Evolutionary conservation across 1,140 invertebrate species (phyloP).

Genomic region (Sitophilus oryzae): DNA sequence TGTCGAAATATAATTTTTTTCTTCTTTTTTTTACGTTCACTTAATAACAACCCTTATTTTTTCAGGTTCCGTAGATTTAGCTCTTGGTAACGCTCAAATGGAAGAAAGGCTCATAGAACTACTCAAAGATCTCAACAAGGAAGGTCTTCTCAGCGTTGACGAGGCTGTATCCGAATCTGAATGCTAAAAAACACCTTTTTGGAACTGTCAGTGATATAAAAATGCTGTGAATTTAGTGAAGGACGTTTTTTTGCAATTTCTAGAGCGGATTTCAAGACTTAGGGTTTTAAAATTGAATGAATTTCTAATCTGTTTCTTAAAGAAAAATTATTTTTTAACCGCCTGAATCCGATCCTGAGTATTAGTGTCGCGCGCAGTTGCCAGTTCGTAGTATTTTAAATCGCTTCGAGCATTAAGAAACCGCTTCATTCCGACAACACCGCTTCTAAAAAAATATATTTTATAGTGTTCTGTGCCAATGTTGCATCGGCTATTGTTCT

Average conservation of each 20-base stretch:
- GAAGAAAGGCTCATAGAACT: conserved; percentile 59
- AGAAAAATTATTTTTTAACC: too few relatives aligned
- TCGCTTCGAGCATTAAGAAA: background rate
- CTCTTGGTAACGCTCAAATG: conserved; percentile 59
- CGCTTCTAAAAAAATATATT: too few relatives aligned
- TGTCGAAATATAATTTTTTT: background rate
- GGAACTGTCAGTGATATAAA: conserved; percentile 10
- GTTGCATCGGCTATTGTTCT: background rate
- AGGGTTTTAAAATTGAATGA: too few relatives aligned
- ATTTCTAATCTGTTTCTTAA: too few relatives aligned
- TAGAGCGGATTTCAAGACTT: too few relatives aligned
- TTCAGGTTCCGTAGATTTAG: conserved; percentile 64
- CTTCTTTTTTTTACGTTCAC: background rate
- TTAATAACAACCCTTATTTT: background rate
- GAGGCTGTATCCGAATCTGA: conserved; percentile 13
- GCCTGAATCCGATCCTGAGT: background rate
- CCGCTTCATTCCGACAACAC: background rate
- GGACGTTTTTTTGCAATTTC: background rate
- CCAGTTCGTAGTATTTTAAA: background rate
- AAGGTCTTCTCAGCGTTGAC: conserved; percentile 47
- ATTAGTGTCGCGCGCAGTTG: conserved; percentile 1
- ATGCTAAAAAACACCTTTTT: background rate
- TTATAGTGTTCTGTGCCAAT: background rate
- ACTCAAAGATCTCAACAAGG: conserved; percentile 54
- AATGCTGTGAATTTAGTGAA: conserved; percentile 16